phyloP scores from a whole-genome alignment of 2,113 vertebrate species.

The Lophura nycthemera region DNA sequence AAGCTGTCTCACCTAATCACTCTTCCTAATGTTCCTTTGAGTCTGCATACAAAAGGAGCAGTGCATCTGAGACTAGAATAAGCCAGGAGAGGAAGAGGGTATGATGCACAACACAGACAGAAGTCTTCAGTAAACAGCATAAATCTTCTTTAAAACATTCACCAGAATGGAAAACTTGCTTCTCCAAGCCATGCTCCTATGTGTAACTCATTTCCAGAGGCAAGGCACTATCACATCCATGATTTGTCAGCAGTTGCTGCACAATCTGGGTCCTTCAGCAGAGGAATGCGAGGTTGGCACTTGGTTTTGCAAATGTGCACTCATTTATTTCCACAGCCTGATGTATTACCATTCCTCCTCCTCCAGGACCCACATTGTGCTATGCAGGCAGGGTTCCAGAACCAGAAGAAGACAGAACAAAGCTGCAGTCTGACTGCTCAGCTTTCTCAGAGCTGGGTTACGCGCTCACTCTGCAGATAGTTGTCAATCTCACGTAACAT shows the following conservation, averaged over 20 bases:
- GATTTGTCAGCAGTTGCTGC: slow-evolving; percentile 31
- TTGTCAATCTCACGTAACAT: neutral
- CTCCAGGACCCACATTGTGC: slow-evolving; percentile 50
- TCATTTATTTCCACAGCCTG: slow-evolving; percentile 30
- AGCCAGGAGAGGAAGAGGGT: slow-evolving; percentile 51
- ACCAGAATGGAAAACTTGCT: slow-evolving; percentile 12
- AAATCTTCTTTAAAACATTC: slow-evolving; percentile 30
- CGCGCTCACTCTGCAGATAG: neutral
- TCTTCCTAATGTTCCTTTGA: neutral
- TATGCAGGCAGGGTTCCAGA: slow-evolving; percentile 46
- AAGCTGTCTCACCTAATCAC: neutral
- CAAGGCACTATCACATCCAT: neutral
- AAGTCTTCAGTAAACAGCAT: slow-evolving; percentile 28
- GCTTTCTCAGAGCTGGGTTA: neutral
- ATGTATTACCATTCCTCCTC: neutral
- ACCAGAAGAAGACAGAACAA: slow-evolving; percentile 25
- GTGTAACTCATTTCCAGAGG: slow-evolving; percentile 2
- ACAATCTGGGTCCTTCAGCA: slow-evolving; percentile 35
- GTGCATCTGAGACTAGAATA: neutral
- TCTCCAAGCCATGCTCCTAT: slow-evolving; percentile 21
- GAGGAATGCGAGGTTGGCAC: slow-evolving; percentile 7
- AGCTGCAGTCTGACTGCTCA: slow-evolving; percentile 27
- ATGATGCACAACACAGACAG: neutral
- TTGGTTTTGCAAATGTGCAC: neutral
- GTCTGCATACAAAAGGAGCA: neutral